Conservation (phyloP, 1,140 invertebrate species). For the Thereuonema tuberculata region DNA sequence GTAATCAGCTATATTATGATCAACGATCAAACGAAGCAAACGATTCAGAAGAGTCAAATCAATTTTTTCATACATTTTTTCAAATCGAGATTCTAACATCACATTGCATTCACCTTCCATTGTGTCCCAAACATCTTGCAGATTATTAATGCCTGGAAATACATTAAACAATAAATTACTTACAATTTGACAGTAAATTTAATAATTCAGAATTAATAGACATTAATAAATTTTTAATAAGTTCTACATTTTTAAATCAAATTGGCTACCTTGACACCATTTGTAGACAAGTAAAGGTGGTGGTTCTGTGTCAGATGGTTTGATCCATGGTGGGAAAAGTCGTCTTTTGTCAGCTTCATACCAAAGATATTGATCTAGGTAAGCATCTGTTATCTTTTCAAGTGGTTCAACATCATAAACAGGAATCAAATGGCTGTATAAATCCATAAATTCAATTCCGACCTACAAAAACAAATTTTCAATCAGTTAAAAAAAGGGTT, state of each 20-base stretch:
- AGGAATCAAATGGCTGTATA: constrained; percentile 96
- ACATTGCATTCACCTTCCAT: constrained; percentile 97
- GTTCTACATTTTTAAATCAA: too few relatives aligned
- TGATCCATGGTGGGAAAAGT: constrained; percentile 97
- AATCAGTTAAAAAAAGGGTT: too few relatives aligned
- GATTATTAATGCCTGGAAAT: constrained; percentile 70
- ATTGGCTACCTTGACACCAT: constrained; percentile 93
- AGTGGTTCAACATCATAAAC: constrained; percentile 98
- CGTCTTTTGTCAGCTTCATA: constrained; percentile 97
- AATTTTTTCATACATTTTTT: constrained; percentile 99
- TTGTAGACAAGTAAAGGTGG: constrained; percentile 96
- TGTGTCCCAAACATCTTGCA: constrained; percentile 98
- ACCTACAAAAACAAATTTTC: constrained; percentile 42
- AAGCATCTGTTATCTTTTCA: constrained; percentile 99
- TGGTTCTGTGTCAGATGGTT: constrained; percentile 96
- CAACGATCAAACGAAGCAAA: constrained; percentile 87
- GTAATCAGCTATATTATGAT: constrained; percentile 99
- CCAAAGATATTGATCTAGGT: constrained; percentile 98
- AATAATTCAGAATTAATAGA: too few relatives aligned
- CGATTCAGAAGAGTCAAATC: constrained; percentile 95
- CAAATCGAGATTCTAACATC: constrained; percentile 90
- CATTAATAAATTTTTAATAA: too few relatives aligned
- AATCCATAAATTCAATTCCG: constrained; percentile 99
- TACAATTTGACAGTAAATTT: too few relatives aligned
- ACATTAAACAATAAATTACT: neutral